Conservation (phyloP, 2,888 invertebrate genomes). For the Chrysodeixis includens region DNA sequence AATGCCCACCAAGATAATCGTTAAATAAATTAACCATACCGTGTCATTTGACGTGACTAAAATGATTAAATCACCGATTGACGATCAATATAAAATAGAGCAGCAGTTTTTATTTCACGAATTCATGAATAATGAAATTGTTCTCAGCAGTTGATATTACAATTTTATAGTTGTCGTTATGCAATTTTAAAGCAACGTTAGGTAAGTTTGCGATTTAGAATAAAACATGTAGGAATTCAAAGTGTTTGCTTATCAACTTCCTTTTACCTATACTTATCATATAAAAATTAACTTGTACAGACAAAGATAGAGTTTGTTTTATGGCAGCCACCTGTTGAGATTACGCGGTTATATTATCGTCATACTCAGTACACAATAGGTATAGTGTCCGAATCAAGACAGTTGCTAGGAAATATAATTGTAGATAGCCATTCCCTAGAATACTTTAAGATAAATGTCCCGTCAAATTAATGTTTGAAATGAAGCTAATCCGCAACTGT, state of each 20-base stretch:
- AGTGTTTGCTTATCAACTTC: not conserved
- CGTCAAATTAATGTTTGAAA: no score
- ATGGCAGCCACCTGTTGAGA: not conserved
- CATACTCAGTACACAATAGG: not conserved
- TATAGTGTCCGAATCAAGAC: not conserved
- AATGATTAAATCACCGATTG: not conserved
- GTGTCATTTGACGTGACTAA: conserved; percentile 3
- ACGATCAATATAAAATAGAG: not conserved
- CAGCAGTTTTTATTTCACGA: not conserved
- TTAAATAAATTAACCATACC: not conserved
- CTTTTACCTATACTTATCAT: not conserved
- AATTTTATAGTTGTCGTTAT: not conserved
- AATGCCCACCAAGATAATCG: not conserved
- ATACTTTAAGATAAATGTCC: no score
- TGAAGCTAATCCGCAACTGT: no score
- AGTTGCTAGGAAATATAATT: not conserved
- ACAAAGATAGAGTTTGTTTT: not conserved
- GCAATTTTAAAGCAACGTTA: not conserved
- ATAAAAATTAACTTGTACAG: not conserved
- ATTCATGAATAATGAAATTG: not conserved
- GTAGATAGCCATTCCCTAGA: no score
- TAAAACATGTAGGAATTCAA: not conserved
- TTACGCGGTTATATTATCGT: not conserved
- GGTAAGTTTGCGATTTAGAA: not conserved
- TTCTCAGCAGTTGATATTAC: not conserved